Base-by-base conservation (phyloP, 2,797 vertebrate species). In the Fundulus diaphanus region DNA sequence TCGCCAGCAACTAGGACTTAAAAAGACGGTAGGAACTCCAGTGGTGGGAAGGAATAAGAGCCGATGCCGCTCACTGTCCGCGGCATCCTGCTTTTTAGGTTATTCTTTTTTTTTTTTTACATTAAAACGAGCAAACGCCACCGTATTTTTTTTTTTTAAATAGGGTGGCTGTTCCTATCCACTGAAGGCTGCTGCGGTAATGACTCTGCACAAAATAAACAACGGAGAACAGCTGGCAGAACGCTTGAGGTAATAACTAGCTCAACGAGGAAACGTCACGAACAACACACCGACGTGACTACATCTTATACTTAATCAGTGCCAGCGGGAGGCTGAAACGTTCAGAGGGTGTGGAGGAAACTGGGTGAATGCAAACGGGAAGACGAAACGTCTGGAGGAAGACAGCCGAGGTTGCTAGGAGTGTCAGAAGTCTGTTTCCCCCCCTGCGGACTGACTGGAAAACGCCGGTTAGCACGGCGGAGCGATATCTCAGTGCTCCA, bases 1-100 rank as follows among this genome's bases (percentile, higher is more conserved):
- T 94, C 92, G 48, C 86, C 80, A 93, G 94, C 92, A 94, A 94
- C 91, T 85, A 84, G 89, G 90, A 90, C 88, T 90, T 90, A 84
- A 89, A 82, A 91, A 83, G 65, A 84, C 75, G 89, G 78, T 80
- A 85, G 82, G 83, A 89, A 86, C 80, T 86, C 79, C 79, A 48
- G 5, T 16, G 75, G 72, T 61, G 66, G 69, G 82, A 79, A 57
- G 57, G 49, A 73, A 54, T 24, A 79, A 78, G 78, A 82, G 54
- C 69, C 12, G 63, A 42, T 24, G 24, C 12, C 12, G 22, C 61
- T 40, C 12, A n/a, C 1, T 67, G 22, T 33, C 7, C 63, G 27
- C 35, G 24, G 9, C 61, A 7, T 48, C 57, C 24, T 3, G 59
- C 59, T 69, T 83, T 79, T 78, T 76, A 68, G 48, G 54, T 80